Conservation (phyloP, 2,888 invertebrate genomes). For the Thymelicus lineola region DNA sequence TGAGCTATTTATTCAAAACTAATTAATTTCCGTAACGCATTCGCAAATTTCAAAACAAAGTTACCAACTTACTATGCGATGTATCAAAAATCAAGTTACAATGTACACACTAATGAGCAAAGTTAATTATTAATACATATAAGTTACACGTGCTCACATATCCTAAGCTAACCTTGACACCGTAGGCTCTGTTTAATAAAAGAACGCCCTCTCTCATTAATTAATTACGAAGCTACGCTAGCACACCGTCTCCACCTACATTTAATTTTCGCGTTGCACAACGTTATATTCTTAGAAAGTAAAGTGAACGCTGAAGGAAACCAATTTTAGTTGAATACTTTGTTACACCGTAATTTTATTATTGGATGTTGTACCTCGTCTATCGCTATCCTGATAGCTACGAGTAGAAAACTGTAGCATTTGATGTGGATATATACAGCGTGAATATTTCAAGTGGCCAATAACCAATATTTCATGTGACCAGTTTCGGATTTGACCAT, state of each 20-base stretch:
- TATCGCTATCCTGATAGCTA: background rate
- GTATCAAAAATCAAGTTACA: background rate
- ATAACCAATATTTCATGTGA: no score
- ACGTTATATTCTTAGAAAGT: constrained; percentile 3
- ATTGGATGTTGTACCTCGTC: background rate
- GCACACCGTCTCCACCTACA: constrained; percentile 12
- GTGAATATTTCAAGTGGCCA: no score
- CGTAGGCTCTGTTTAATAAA: constrained; percentile 14
- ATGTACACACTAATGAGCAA: constrained; percentile 6
- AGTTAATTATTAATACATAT: constrained; percentile 1
- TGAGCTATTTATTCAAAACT: no score
- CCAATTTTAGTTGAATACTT: background rate
- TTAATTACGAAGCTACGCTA: constrained; percentile 18
- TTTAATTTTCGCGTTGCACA: constrained; percentile 17
- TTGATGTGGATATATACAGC: no score
- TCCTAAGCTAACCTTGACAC: constrained; percentile 11
- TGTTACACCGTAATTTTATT: background rate
- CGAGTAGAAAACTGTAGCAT: no score
- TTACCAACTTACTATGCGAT: no score
- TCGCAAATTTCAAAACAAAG: no score
- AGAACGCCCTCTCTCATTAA: constrained; percentile 15
- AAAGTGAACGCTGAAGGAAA: background rate
- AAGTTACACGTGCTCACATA: background rate
- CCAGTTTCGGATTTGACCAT: no score
- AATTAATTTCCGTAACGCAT: no score